A percentile compares a stretch with the other conserved stretches of the same genome.
phyloP scores from a whole-genome alignment of 2,797 vertebrate genomes.

The Microcaecilia unicolor region DNA sequence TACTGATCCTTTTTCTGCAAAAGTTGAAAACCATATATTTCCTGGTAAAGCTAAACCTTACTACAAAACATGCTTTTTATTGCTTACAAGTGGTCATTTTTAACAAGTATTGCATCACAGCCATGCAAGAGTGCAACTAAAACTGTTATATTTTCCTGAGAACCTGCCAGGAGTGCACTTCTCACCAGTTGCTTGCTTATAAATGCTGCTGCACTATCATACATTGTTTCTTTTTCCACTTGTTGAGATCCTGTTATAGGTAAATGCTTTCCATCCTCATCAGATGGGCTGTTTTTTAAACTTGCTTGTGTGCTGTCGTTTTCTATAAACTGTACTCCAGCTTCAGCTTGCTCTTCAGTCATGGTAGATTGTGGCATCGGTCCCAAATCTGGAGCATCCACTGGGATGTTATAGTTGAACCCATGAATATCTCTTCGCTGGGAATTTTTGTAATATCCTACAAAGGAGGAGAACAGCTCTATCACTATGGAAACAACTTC shows the following conservation, averaged over 20 bases:
- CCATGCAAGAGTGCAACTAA: slow-evolving; percentile 39
- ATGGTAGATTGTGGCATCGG: too few relatives aligned
- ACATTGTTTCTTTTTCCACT: slow-evolving; percentile 1
- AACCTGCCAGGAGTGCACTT: slow-evolving; percentile 38
- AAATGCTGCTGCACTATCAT: slow-evolving; percentile 20
- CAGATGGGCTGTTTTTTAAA: accelerated
- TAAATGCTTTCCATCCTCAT: neutral
- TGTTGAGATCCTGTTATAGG: neutral
- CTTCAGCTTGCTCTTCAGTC: too few relatives aligned
- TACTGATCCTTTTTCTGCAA: too few relatives aligned
- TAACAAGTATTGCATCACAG: slow-evolving; percentile 32
- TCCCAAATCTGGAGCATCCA: too few relatives aligned
- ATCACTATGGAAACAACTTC: slow-evolving; percentile 35
- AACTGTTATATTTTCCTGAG: slow-evolving; percentile 47
- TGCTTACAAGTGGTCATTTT: neutral
- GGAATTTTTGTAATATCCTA: neutral
- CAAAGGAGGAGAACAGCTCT: slow-evolving; percentile 17
- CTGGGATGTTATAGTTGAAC: too few relatives aligned
- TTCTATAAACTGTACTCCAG: neutral
- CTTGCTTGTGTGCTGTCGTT: too few relatives aligned
- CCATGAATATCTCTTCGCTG: neutral
- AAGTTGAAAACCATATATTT: too few relatives aligned
- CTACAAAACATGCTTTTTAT: too few relatives aligned
- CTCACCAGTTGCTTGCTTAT: slow-evolving; percentile 35
- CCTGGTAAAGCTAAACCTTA: too few relatives aligned